phyloP scores from a whole-genome alignment of 2,113 vertebrate genomes.

The Ovis canadensis region DNA sequence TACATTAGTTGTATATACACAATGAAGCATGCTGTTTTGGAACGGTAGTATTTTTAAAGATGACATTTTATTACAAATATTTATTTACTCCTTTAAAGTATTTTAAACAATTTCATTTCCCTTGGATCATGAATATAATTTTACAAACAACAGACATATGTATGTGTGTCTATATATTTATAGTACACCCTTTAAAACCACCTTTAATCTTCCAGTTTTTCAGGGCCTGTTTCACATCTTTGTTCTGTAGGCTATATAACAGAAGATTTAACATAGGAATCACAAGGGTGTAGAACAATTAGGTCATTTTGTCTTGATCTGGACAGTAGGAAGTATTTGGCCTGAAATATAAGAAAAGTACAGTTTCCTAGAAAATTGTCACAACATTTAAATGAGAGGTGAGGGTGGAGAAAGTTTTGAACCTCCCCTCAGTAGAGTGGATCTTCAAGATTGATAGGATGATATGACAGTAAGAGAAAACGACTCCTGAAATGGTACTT shows the following conservation, averaged over 20 bases:
- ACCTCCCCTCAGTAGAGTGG: too few species aligned
- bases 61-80: background rate
- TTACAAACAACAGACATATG: background rate
- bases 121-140: background rate
- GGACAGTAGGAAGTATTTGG: too few species aligned
- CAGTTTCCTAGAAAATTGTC: too few species aligned
- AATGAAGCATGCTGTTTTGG: background rate
- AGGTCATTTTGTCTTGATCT: background rate
- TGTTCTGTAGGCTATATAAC: background rate
- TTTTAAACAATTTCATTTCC: background rate
- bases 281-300: background rate
- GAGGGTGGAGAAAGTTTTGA: too few species aligned
- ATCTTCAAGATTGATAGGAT: too few species aligned
- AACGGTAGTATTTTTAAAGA: background rate
- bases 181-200: background rate
- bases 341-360: too few species aligned
- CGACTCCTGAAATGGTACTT: too few species aligned
- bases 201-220: background rate
- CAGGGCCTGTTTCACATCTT: background rate
- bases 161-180: background rate
- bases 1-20: background rate
- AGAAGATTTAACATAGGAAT: background rate
- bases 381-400: too few species aligned
- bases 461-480: background rate
- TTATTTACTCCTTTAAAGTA: background rate